Conservation (phyloP, 2,113 vertebrate species). For the Gnathonemus longibarbis region DNA sequence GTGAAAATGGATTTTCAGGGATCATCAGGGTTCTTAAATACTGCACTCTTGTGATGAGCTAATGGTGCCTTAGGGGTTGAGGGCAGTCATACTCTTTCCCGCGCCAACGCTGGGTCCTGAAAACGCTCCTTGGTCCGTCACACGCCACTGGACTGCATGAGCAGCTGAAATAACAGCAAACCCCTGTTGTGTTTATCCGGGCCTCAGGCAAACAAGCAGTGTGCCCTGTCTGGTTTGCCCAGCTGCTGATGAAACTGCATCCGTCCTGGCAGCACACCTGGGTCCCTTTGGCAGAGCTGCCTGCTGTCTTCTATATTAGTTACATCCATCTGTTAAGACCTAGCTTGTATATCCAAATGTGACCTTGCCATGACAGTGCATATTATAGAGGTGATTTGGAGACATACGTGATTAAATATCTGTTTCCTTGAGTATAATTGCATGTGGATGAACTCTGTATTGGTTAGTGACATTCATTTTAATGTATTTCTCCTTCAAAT, state of each 20-base stretch:
- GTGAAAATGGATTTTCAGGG: not conserved
- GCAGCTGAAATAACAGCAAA: conserved; percentile 11
- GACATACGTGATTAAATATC: not conserved
- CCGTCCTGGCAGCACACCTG: not conserved
- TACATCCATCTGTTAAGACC: not conserved
- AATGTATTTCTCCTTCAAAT: not conserved
- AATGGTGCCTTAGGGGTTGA: not conserved
- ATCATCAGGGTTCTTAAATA: not conserved
- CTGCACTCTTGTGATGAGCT: not conserved
- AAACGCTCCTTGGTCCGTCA: not conserved
- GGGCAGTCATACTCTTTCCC: not conserved
- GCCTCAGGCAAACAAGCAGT: not conserved
- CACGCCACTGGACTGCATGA: not conserved
- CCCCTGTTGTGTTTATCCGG: conserved; percentile 7
- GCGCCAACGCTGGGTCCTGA: not conserved
- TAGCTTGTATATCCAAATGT: not conserved
- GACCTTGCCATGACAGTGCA: not conserved
- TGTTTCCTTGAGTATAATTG: not conserved
- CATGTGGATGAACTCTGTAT: not conserved
- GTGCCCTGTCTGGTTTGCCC: conserved; percentile 8
- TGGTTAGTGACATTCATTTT: not conserved
- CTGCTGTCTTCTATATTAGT: not conserved
- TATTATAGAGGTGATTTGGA: not conserved
- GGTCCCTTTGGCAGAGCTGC: not conserved
- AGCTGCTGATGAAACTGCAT: conserved; percentile 12